Evolutionary conservation across 2,113 vertebrate genomes (phyloP).

Genomic region (Tauraco erythrolophus): DNA sequence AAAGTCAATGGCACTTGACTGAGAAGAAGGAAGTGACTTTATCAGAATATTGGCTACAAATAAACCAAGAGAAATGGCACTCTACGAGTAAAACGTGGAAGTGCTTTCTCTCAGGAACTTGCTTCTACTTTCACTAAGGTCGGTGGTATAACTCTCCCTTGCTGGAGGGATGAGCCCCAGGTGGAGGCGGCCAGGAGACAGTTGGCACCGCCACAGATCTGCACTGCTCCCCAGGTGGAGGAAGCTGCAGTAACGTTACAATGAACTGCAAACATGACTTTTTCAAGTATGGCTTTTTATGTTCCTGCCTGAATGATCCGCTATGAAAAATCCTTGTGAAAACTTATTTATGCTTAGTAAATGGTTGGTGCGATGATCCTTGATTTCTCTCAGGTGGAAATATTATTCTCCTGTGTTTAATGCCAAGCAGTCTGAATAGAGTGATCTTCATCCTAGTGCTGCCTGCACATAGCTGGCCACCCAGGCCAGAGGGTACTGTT

Average conservation of each 20-base stretch:
- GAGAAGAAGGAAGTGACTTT: constrained; percentile 46
- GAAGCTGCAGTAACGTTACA: not conserved
- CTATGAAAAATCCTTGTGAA: not conserved
- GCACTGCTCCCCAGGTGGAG: not conserved
- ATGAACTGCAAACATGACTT: not conserved
- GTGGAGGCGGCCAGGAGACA: not conserved
- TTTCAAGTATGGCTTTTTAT: not conserved
- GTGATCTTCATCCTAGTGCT: not conserved
- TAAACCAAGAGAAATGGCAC: not conserved
- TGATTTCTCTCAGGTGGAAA: not conserved
- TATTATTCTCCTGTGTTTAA: not conserved
- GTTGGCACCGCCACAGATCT: accelerated
- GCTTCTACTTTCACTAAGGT: constrained; percentile 22
- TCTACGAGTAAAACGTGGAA: constrained; percentile 40
- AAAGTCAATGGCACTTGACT: not conserved
- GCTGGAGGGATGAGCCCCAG: not conserved
- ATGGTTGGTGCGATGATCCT: not conserved
- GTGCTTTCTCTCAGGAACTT: constrained; percentile 18
- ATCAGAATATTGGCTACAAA: constrained; percentile 61
- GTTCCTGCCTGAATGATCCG: not conserved
- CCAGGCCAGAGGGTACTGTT: not conserved
- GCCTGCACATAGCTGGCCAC: not conserved
- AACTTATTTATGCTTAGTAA: not conserved
- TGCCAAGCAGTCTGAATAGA: not conserved
- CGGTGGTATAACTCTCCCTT: not conserved